These are phyloP conservation scores for Synergus gifuensis DNA, from an alignment of 2,888 invertebrate genomes.

Conservation along the genomic window DNA sequence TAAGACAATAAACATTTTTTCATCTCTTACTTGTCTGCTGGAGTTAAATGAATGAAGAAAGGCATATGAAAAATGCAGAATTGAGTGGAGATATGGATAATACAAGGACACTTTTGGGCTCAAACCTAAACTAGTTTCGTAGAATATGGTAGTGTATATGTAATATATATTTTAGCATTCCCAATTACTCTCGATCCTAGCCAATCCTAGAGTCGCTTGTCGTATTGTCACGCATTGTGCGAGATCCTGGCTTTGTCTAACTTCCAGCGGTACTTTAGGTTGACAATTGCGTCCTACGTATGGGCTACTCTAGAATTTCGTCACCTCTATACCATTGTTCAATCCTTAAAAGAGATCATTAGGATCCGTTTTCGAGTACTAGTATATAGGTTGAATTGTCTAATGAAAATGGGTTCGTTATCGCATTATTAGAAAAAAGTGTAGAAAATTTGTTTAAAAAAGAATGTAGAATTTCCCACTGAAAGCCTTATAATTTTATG, in stretches of 20 bases:
- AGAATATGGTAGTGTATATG: neutral
- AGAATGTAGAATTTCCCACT: too few relatives aligned
- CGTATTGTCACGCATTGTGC: constrained; percentile 55
- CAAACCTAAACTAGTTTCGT: neutral
- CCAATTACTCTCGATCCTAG: constrained; percentile 37
- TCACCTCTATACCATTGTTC: constrained; percentile 45
- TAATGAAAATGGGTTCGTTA: neutral
- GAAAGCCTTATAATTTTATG: too few relatives aligned
- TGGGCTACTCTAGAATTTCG: constrained; percentile 45
- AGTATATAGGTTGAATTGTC: neutral
- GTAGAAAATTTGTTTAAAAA: neutral
- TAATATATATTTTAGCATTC: constrained; percentile 41
- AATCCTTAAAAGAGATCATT: constrained; percentile 49
- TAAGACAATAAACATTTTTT: neutral
- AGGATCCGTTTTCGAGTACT: neutral
- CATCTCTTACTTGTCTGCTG: neutral
- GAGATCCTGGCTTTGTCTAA: constrained; percentile 53
- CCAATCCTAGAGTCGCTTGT: constrained; percentile 40
- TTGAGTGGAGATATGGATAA: neutral
- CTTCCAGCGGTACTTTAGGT: constrained; percentile 53
- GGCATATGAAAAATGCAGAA: constrained; percentile 4
- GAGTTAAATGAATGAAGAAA: neutral
- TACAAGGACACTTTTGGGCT: neutral
- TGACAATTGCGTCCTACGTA: constrained; percentile 50
- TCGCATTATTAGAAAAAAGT: neutral